Conservation (phyloP, 2,888 invertebrate species). For the Aelia acuminata region DNA sequence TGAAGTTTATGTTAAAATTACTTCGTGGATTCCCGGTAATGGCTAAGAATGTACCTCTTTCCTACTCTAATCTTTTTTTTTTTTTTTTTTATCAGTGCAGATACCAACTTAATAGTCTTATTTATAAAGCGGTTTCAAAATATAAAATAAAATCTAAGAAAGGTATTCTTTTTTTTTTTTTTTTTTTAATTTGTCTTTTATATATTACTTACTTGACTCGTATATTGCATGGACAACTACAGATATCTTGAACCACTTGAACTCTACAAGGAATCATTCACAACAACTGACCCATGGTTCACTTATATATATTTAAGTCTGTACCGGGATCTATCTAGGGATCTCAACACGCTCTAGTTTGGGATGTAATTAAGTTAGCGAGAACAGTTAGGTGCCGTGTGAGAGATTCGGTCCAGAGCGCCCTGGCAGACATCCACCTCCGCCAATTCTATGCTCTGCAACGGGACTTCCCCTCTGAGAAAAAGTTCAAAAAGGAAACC, state of each 20-base stretch:
- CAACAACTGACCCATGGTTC: neutral
- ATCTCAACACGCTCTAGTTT: constrained; percentile 58
- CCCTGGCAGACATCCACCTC: neutral
- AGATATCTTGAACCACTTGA: neutral
- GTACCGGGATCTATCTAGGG: constrained; percentile 52
- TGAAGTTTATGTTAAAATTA: too few species aligned
- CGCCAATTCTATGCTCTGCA: neutral
- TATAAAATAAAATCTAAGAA: too few species aligned
- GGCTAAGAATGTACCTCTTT: too few species aligned
- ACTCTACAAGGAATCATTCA: neutral
- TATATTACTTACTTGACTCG: too few species aligned
- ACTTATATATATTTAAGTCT: neutral
- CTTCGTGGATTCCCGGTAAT: too few species aligned
- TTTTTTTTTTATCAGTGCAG: too few species aligned
- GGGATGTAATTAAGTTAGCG: constrained; percentile 51
- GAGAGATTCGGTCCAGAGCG: constrained; percentile 50
- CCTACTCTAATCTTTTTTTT: too few species aligned
- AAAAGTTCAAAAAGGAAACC: neutral
- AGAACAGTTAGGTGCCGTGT: constrained; percentile 55
- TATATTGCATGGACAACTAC: too few species aligned
- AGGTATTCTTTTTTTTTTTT: too few species aligned
- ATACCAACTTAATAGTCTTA: too few species aligned
- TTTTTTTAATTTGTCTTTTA: too few species aligned
- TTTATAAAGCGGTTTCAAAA: too few species aligned
- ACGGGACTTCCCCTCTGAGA: neutral